Percentiles rank a stretch among this genome's conserved stretches.
Evolutionary conservation across 2,888 invertebrate genomes (phyloP).

Genomic region (Seladonia tumulorum): DNA sequence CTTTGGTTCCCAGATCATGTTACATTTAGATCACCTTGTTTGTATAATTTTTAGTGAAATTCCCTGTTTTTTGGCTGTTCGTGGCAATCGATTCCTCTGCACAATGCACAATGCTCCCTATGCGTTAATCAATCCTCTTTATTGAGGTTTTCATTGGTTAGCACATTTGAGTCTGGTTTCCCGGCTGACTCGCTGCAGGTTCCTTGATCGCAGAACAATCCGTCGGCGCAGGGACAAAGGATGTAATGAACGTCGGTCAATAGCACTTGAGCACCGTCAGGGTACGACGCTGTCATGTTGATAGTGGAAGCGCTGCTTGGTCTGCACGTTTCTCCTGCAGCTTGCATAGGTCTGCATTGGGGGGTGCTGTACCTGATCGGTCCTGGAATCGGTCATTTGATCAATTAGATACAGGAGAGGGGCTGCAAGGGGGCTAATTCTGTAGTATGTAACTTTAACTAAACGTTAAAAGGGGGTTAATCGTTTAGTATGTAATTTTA

Average conservation of each 20-base stretch:
- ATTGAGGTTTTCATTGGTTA: neutral
- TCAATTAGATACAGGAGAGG: neutral
- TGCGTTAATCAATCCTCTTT: conserved; percentile 9
- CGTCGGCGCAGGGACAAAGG: conserved; percentile 73
- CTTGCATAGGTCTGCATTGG: conserved; percentile 65
- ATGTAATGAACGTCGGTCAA: conserved; percentile 69
- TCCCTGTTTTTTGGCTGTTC: neutral
- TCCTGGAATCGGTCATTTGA: conserved; percentile 55
- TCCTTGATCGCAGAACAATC: conserved; percentile 67
- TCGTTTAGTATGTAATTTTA: no score
- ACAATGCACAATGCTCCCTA: neutral
- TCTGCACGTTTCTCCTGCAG: conserved; percentile 67
- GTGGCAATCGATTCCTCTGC: neutral
- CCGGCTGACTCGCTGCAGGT: conserved; percentile 57
- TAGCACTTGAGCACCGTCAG: conserved; percentile 64
- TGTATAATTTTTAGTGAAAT: neutral
- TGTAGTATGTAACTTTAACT: neutral
- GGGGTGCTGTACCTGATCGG: conserved; percentile 71
- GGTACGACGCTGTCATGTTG: conserved; percentile 72
- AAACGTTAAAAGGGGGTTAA: neutral
- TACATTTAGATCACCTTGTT: neutral
- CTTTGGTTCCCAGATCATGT: conserved; percentile 34
- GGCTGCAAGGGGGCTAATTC: neutral
- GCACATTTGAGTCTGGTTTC: conserved; percentile 18
- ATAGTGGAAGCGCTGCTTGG: conserved; percentile 38